phyloP scores from a whole-genome alignment of 2,888 invertebrate genomes.

The Trachelus troglodyta region DNA sequence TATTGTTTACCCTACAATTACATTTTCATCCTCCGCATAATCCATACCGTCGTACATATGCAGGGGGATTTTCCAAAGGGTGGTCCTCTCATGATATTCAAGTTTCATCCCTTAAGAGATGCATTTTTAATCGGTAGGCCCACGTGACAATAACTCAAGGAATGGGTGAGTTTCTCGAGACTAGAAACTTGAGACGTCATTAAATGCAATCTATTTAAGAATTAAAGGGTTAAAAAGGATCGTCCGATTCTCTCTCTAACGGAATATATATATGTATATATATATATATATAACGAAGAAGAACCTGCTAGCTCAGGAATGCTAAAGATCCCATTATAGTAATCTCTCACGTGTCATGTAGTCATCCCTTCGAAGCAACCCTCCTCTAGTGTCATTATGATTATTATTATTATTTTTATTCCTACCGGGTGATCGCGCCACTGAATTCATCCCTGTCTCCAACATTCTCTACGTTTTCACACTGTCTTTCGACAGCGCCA shows the following conservation, averaged over 20 bases:
- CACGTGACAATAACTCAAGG: not conserved
- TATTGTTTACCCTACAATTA: not conserved
- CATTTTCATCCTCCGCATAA: not conserved
- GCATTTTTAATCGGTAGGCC: not conserved
- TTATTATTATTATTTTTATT: constrained; percentile 12
- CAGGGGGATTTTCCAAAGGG: not conserved
- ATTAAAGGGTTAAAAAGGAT: not conserved
- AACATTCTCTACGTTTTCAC: constrained; percentile 1
- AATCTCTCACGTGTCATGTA: constrained; percentile 43
- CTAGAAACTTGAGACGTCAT: not conserved
- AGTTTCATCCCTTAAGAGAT: not conserved
- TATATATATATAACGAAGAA: constrained; percentile 40
- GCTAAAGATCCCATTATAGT: constrained; percentile 53
- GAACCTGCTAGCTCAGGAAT: constrained; percentile 54
- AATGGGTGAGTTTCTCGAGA: not conserved
- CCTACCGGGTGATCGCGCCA: constrained; percentile 27
- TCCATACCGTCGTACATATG: not conserved
- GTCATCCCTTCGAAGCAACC: constrained; percentile 21
- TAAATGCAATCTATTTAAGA: not conserved
- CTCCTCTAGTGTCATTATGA: constrained; percentile 16
- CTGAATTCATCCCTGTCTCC: constrained; percentile 6
- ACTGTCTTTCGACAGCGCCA: constrained; percentile 18
- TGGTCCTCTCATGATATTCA: not conserved
- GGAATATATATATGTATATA: constrained; percentile 16
- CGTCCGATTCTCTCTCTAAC: not conserved